A percentile compares a stretch with the other conserved stretches of the same genome.
These are phyloP conservation scores for Tinea pellionella DNA, from an alignment of 2,888 invertebrate genomes.

Conservation along the genomic window DNA sequence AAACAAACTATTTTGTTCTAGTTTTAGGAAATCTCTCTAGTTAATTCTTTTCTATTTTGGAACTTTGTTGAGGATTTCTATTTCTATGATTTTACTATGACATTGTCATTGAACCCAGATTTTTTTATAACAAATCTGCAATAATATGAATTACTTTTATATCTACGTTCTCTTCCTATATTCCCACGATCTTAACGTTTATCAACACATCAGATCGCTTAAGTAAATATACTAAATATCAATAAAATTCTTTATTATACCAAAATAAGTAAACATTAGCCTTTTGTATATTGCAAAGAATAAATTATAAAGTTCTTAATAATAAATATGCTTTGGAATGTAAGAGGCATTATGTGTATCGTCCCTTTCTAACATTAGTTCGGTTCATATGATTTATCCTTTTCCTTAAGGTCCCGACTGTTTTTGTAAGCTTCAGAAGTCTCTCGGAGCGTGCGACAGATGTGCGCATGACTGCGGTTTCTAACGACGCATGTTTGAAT, in stretches of 20 bases:
- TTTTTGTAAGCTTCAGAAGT: slow-evolving; percentile 61
- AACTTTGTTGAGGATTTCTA: background rate
- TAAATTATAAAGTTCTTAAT: background rate
- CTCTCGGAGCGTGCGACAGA: slow-evolving; percentile 62
- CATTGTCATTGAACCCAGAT: too few relatives aligned
- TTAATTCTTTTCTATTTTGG: slow-evolving; percentile 15
- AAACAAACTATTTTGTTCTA: slow-evolving; percentile 40
- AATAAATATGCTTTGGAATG: background rate
- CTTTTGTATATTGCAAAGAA: background rate
- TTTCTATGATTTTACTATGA: too few relatives aligned
- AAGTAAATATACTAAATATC: background rate
- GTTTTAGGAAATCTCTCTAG: slow-evolving; percentile 11
- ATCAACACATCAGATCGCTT: background rate
- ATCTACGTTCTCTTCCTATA: too few relatives aligned
- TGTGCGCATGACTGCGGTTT: slow-evolving; percentile 61
- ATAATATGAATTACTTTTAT: too few relatives aligned
- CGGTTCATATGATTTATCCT: slow-evolving; percentile 31
- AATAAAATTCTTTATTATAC: background rate
- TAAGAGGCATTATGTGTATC: background rate
- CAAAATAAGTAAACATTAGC: background rate
- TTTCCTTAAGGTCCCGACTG: slow-evolving; percentile 41
- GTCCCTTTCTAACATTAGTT: background rate
- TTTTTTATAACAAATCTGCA: too few relatives aligned
- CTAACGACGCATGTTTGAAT: slow-evolving; percentile 62
- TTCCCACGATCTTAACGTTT: background rate